A percentile compares a stretch with the other conserved stretches of the same genome.
phyloP scores from a whole-genome alignment of 2,888 invertebrate species.

The Drosophila demipolita region DNA sequence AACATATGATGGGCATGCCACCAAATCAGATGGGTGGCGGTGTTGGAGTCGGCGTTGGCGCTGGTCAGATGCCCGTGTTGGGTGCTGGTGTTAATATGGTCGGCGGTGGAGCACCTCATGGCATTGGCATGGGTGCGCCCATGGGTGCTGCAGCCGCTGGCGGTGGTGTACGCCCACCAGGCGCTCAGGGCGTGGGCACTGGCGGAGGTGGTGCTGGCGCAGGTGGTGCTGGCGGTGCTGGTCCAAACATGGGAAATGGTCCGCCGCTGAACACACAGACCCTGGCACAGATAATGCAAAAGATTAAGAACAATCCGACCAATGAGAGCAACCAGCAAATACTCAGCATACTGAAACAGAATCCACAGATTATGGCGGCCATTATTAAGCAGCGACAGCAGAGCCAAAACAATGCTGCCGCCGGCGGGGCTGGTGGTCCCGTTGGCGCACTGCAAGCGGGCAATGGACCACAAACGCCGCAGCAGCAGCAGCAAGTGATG shows the following conservation, averaged over 20 bases:
- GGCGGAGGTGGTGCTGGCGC: slow-evolving; percentile 60
- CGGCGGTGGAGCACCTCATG: slow-evolving; percentile 56
- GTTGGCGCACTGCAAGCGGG: slow-evolving; percentile 72
- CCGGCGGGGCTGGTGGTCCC: slow-evolving; percentile 60
- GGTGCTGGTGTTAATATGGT: slow-evolving; percentile 77
- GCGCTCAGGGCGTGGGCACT: slow-evolving; percentile 81
- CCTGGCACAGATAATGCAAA: slow-evolving; percentile 94
- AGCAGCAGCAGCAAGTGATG: slow-evolving; percentile 84
- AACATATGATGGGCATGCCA: slow-evolving; percentile 84
- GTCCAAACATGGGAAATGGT: slow-evolving; percentile 74
- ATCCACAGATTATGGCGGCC: slow-evolving; percentile 97
- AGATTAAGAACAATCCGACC: slow-evolving; percentile 94
- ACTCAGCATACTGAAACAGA: slow-evolving; percentile 94
- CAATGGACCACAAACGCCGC: slow-evolving; percentile 78
- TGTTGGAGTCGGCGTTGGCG: slow-evolving; percentile 31
- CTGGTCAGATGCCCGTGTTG: slow-evolving; percentile 67
- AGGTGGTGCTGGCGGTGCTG: slow-evolving; percentile 69
- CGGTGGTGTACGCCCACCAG: slow-evolving; percentile 84
- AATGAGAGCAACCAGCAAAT: slow-evolving; percentile 97
- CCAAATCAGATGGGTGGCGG: slow-evolving; percentile 79
- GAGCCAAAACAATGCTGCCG: slow-evolving; percentile 82
- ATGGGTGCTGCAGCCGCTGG: slow-evolving; percentile 68
- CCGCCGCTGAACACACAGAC: slow-evolving; percentile 87
- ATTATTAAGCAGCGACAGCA: slow-evolving; percentile 95
- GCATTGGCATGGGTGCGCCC: slow-evolving; percentile 69